Base-by-base conservation (phyloP, 2,888 invertebrate species). In the Bhutanitis thaidina region DNA sequence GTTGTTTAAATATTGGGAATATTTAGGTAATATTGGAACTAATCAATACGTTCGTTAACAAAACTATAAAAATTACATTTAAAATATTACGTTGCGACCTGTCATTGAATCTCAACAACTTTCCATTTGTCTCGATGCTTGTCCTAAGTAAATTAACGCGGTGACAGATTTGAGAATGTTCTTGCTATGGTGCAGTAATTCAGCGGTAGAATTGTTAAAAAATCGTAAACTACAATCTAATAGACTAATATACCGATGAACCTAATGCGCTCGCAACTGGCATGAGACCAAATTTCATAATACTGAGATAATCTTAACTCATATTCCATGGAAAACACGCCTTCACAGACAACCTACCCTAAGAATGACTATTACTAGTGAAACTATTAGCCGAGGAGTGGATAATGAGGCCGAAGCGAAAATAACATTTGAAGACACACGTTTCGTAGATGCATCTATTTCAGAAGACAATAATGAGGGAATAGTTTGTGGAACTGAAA, bases 241-340 rank as follows among this genome's bases (percentile, higher is more conserved):
- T 49, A 44, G 53, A 32, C 40, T 37, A 32, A 47, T 55, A 48
- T 43, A 47, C 14, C 44, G 57, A 57, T 58, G 56, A 55, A 58
- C 53, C 50, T 27, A 20, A 15, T 4, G 15, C n/a, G 27, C 27
- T 39, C 50, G 39, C 32, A 53, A 49, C 58, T 66, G 65, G 65
- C 64, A 59, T 10, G 7, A 35, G 14, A 60, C 64, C 65, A 66
- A 64, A 48, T 58, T 57, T 58, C 59, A 49, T 39, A 56, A 60
- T 12, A 12, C 45, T 39, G 12, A 32, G 43, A 38, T 41, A 41
- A 30, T 46, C 50, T 53, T 54, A 52, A 51, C 49, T 55, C 53
- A 32, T 49, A 37, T 30, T 55, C 49, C 35, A 38, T n/a, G 35
- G 35, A 45, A 43, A 8, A 12, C 39, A 39, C 39, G 32, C 12